phyloP scores from a whole-genome alignment of 2,113 vertebrate genomes.

The Pangasianodon gigas region DNA sequence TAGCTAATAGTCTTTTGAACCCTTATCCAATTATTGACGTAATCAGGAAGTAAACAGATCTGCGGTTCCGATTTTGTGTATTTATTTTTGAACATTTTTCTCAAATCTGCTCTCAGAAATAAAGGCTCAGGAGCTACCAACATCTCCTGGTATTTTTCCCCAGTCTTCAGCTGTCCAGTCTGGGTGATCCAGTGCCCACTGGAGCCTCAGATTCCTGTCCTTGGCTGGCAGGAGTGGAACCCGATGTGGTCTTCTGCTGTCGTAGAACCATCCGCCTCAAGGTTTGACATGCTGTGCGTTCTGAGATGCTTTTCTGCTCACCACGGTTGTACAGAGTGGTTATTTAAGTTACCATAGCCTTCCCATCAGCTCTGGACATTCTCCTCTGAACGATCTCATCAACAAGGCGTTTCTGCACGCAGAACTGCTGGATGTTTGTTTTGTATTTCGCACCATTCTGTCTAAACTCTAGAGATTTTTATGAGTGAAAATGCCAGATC shows the following conservation, averaged over 20 bases:
- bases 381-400: background rate
- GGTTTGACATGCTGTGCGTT: background rate
- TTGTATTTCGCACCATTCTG: too few relatives aligned
- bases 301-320: background rate
- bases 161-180: too few relatives aligned
- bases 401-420: too few relatives aligned
- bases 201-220: background rate
- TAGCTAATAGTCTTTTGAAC: background rate
- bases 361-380: background rate
- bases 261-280: background rate
- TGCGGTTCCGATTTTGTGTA: background rate
- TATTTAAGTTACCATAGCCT: background rate
- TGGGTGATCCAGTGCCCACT: background rate
- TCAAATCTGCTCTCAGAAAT: background rate
- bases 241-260: background rate
- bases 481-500: too few relatives aligned
- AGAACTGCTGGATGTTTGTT: too few relatives aligned
- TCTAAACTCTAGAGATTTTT: too few relatives aligned
- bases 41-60: background rate
- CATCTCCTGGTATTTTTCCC: background rate
- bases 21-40: background rate
- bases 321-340: background rate
- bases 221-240: background rate
- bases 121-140: background rate
- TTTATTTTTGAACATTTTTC: background rate